Base-by-base conservation (phyloP, 2,888 invertebrate species). In the Pammene fasciana region DNA sequence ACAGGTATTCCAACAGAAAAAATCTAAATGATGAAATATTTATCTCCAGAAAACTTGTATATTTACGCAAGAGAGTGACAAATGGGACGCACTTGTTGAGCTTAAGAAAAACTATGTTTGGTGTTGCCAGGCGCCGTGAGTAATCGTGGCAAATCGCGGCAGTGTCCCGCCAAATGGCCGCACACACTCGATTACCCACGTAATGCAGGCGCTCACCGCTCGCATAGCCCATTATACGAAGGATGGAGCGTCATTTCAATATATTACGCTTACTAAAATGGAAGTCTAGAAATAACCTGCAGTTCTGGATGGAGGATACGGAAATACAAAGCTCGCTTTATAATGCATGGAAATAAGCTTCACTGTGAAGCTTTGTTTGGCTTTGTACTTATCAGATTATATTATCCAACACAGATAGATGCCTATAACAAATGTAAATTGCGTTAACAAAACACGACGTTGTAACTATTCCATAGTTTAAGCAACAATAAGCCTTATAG, bases 161-260 rank as follows among this genome's bases (percentile, higher is more conserved):
- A 79, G 78, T 78, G 81, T 76, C 74, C 75, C 70, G 75, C 71
- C 75, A 80, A 81, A 84, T 78, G 74, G 62, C 59, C 71, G 71
- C 75, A 72, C 73, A 79, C 79, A 81, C 81, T 79, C 79, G 78
- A 81, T 80, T 82, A 81, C 77, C 71, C 78, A 76, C 75, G 77
- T 84, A 84, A 84, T 83, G 82, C 81, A 79, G 72, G 75, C 79
- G 79, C 85, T 82, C 79, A 36, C 4, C 34, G 48, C 61, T 61
- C 36, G 48, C 26, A 43, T 34, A 56, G 16, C 57, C 43, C 79
- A 79, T 84, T 86, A 86, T 82, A 81, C 81, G 74, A 76, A 74
- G 34, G 38, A 38, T 34, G 10, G 75, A 72, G 75, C 74, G 78
- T 78, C 76, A 78, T 78, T 76, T 76, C 75, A 77, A 79, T 75